Evolutionary conservation across 2,113 vertebrate species (phyloP).

Genomic region (Apeltes quadracus): DNA sequence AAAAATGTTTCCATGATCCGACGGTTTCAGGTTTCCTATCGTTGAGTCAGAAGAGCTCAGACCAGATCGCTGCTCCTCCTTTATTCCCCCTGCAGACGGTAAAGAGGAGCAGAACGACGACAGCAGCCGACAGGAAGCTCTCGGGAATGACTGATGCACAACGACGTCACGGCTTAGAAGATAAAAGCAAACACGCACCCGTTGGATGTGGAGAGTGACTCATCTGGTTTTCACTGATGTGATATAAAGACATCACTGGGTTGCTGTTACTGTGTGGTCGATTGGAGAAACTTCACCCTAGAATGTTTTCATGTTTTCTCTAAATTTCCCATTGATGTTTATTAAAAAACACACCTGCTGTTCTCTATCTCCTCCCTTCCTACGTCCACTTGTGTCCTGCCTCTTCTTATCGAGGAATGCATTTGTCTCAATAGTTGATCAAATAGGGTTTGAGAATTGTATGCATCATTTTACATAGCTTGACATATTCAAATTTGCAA

Average conservation of each 20-base stretch:
- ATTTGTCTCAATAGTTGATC: too few relatives aligned
- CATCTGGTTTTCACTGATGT: not conserved
- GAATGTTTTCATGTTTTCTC: not conserved
- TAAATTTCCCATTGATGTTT: not conserved
- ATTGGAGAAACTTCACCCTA: not conserved
- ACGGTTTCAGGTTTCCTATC: constrained; percentile 8
- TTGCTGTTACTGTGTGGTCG: not conserved
- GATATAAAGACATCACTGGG: not conserved
- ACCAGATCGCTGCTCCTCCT: not conserved
- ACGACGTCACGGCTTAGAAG: not conserved
- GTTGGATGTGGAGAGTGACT: not conserved
- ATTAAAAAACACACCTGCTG: not conserved
- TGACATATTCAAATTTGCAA: not conserved
- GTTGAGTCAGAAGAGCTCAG: not conserved
- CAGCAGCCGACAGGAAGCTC: not conserved
- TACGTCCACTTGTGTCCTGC: not conserved
- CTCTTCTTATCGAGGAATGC: too few relatives aligned
- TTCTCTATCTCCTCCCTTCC: too few relatives aligned
- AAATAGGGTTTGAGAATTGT: not conserved
- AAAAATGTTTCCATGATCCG: constrained; percentile 35
- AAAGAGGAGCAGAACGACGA: not conserved
- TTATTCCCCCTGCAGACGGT: not conserved
- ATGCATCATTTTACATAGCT: not conserved
- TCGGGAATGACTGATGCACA: not conserved
- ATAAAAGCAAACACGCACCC: not conserved